Evolutionary conservation across 2,888 invertebrate species (phyloP).

Genomic region (Polietes domitor): DNA sequence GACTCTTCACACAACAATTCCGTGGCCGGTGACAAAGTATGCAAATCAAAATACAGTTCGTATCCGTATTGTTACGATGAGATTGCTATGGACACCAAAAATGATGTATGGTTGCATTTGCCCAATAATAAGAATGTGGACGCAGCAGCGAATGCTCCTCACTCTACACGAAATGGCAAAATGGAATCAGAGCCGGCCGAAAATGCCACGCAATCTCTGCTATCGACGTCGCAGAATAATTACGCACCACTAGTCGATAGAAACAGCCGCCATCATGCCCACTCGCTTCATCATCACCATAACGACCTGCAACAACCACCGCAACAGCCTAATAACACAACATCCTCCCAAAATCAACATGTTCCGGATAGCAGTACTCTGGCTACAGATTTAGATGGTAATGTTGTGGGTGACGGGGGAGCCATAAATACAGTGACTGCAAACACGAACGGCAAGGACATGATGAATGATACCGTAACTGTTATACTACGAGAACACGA

Average conservation of each 20-base stretch:
- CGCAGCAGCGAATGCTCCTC: slow-evolving; percentile 41
- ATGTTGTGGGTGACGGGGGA: slow-evolving; percentile 70
- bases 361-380: slow-evolving; percentile 77
- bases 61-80: slow-evolving; percentile 94
- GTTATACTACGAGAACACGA: slow-evolving; percentile 86
- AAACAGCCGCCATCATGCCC: slow-evolving; percentile 74
- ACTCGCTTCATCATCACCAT: slow-evolving; percentile 71
- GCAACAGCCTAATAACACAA: slow-evolving; percentile 67
- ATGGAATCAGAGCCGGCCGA: slow-evolving; percentile 69
- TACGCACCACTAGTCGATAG: slow-evolving; percentile 76
- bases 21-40: slow-evolving; percentile 84
- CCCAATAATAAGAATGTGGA: slow-evolving; percentile 68
- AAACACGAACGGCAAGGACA: slow-evolving; percentile 76
- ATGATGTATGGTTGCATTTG: slow-evolving; percentile 82
- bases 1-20: slow-evolving; percentile 80
- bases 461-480: slow-evolving; percentile 87
- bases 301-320: slow-evolving; percentile 70
- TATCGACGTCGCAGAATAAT: slow-evolving; percentile 78
- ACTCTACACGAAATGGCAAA: slow-evolving; percentile 64
- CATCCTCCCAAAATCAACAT: slow-evolving; percentile 62
- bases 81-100: slow-evolving; percentile 88
- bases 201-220: slow-evolving; percentile 77
- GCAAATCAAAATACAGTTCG: slow-evolving; percentile 94
- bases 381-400: slow-evolving; percentile 76
- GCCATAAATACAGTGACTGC: slow-evolving; percentile 54